Evolutionary conservation across 2,888 invertebrate genomes (phyloP).

Genomic region (Eremobia ochroleuca): DNA sequence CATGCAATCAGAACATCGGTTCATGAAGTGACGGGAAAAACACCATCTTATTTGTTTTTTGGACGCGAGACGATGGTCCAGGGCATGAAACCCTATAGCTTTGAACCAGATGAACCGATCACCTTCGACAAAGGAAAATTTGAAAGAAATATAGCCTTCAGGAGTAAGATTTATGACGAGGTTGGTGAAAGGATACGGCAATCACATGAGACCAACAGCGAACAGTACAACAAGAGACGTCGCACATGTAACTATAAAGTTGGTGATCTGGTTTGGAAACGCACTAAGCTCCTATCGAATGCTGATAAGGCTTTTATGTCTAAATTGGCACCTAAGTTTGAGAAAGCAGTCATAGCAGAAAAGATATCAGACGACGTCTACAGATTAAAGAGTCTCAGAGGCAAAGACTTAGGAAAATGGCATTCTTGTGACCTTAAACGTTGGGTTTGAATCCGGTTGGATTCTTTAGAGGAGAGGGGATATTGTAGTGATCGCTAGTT

Average conservation of each 20-base stretch:
- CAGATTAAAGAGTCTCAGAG: slow-evolving; percentile 9
- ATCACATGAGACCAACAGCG: slow-evolving; percentile 12
- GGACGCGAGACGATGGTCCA: slow-evolving; percentile 3
- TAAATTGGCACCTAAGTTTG: slow-evolving; percentile 22
- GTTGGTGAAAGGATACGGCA: slow-evolving; percentile 13
- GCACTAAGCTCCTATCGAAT: slow-evolving; percentile 11
- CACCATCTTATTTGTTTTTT: slow-evolving; percentile 10
- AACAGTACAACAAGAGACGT: slow-evolving; percentile 19
- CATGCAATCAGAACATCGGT: slow-evolving; percentile 18
- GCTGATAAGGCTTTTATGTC: slow-evolving; percentile 15
- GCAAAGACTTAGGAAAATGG: slow-evolving; percentile 20
- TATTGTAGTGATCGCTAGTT: neutral
- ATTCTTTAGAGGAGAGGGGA: slow-evolving; percentile 13
- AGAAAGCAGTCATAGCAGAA: slow-evolving; percentile 18
- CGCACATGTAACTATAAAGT: neutral
- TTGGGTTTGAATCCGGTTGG: slow-evolving; percentile 22
- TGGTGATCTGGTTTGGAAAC: slow-evolving; percentile 26
- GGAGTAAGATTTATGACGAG: slow-evolving; percentile 12
- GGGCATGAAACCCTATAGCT: slow-evolving; percentile 9
- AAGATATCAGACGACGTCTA: slow-evolving; percentile 15
- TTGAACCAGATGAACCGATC: slow-evolving; percentile 8
- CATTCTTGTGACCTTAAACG: slow-evolving; percentile 21
- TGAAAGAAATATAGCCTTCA: slow-evolving; percentile 1
- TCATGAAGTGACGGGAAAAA: slow-evolving; percentile 15
- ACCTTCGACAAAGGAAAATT: neutral